Percentiles rank a stretch among this genome's conserved stretches.
Evolutionary conservation across 1,140 invertebrate species (phyloP).

Genomic region (Phymastichus coffea): DNA sequence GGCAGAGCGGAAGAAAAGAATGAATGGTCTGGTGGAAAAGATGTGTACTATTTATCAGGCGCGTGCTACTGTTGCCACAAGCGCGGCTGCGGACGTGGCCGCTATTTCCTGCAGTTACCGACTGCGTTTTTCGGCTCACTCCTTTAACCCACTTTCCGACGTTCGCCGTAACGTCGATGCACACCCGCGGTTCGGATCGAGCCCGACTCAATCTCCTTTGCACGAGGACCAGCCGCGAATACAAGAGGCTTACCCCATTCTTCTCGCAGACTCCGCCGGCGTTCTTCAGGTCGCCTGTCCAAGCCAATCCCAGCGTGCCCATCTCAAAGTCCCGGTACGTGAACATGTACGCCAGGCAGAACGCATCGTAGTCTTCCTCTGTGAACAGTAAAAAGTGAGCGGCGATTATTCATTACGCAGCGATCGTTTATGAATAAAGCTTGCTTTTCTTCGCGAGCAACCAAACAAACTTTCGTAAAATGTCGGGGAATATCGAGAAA

Average conservation of each 20-base stretch:
- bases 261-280: constrained; percentile 93
- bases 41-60: constrained; percentile 24
- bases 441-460: too few species aligned
- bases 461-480: too few species aligned
- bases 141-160: constrained; percentile 22
- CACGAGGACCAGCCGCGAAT: too few species aligned
- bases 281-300: constrained; percentile 94
- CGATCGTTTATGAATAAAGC: too few species aligned
- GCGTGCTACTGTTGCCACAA: background rate
- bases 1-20: constrained; percentile 4
- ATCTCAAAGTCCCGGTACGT: constrained; percentile 98
- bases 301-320: constrained; percentile 95
- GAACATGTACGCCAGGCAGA: constrained; percentile 98
- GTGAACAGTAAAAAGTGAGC: constrained; percentile 51
- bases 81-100: too few species aligned
- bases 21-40: background rate
- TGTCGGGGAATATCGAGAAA: too few species aligned
- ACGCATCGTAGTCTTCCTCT: constrained; percentile 97
- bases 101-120: too few species aligned
- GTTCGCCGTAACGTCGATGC: constrained; percentile 12
- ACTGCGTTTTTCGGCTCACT: background rate
- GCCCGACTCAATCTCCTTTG: too few species aligned
- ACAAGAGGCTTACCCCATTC: constrained; percentile 73
- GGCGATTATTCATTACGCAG: too few species aligned
- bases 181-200: background rate